Conservation (phyloP, 30 jellyfish, hydroid and myxozoan species). For the Morbakka virulenta region DNA sequence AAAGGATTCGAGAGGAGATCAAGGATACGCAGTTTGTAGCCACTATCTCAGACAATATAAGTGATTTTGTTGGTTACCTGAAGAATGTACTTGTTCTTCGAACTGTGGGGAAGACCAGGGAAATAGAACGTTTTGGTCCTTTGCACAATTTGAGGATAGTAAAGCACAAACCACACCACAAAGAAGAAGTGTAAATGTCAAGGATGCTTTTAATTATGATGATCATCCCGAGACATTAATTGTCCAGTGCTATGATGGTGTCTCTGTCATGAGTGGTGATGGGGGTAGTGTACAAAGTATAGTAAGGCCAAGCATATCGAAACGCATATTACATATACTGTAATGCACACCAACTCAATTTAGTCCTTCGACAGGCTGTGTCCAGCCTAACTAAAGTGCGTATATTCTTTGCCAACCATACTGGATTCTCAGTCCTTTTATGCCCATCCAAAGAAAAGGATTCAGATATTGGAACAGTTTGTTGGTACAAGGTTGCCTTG, state of each 20-base stretch:
- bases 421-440: no score
- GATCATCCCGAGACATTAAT: conserved; percentile 3
- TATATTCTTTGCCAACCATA: no score
- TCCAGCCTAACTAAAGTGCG: no score
- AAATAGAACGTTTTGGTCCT: conserved; percentile 31
- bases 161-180: conserved; percentile 18
- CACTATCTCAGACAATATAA: conserved; percentile 11
- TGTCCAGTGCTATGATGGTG: conserved; percentile 57
- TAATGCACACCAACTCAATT: conserved; percentile 54
- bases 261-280: conserved; percentile 36
- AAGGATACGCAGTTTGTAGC: conserved; percentile 24
- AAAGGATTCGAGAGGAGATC: background rate
- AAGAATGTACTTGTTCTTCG: conserved; percentile 37
- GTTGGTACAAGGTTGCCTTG: no score
- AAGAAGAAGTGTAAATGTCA: conserved; percentile 2
- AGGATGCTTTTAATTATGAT: conserved; percentile 2
- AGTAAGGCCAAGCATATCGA: conserved; percentile 25
- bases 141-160: background rate
- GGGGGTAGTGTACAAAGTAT: conserved; percentile 21
- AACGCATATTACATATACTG: conserved; percentile 45
- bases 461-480: no score
- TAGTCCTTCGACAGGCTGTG: conserved; percentile 32
- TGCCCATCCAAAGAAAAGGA: no score
- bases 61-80: conserved; percentile 9
- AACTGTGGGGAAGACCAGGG: background rate